phyloP scores from a whole-genome alignment of 2,888 invertebrate species.

The Drosophila kokeensis region DNA sequence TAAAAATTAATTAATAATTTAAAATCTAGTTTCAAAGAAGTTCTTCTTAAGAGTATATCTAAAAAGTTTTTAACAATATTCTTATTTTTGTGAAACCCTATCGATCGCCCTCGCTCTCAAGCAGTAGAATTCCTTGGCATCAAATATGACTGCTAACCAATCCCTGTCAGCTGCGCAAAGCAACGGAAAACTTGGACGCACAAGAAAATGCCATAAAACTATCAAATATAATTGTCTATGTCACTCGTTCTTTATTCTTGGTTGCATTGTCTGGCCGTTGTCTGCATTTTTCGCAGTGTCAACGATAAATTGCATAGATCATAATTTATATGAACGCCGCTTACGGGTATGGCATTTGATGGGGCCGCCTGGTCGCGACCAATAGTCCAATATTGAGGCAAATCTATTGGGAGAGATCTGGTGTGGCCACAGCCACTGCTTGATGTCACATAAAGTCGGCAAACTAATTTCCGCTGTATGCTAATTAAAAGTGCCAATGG shows the following conservation, averaged over 20 bases:
- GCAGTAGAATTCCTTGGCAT: background rate
- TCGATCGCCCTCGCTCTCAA: background rate
- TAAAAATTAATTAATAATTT: background rate
- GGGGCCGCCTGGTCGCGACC: background rate
- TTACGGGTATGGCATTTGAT: conserved; percentile 29
- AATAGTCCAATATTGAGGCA: background rate
- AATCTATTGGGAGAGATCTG: conserved; percentile 16
- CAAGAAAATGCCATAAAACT: conserved; percentile 63
- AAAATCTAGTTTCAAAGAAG: background rate
- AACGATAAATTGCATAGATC: conserved; percentile 63
- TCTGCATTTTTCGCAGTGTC: conserved; percentile 67
- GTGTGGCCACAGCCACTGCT: conserved; percentile 29
- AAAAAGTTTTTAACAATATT: background rate
- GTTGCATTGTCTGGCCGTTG: background rate
- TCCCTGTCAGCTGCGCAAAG: conserved; percentile 3
- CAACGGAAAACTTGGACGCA: conserved; percentile 28
- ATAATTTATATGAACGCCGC: conserved; percentile 66
- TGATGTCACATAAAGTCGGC: conserved; percentile 57
- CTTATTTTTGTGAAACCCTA: background rate
- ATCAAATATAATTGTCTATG: conserved; percentile 65
- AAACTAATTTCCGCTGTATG: conserved; percentile 75
- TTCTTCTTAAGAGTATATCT: background rate
- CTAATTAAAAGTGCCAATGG: conserved; percentile 75
- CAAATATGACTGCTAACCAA: background rate
- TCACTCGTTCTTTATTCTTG: conserved; percentile 23